These are phyloP conservation scores for Portevinia maculata DNA, from an alignment of 2,888 invertebrate species.

Conservation along the genomic window DNA sequence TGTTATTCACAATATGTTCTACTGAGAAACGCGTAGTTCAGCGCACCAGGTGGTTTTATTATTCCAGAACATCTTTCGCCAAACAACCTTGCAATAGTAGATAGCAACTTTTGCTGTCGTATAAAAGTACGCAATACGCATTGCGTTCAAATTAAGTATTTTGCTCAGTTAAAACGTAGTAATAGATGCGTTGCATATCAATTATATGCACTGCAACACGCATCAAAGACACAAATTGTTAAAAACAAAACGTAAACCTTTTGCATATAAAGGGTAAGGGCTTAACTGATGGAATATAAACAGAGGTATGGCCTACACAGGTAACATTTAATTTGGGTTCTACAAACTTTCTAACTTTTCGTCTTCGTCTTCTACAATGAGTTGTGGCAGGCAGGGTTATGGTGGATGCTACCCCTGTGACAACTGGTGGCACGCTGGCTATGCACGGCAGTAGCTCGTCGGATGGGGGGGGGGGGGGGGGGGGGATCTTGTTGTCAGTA, in stretches of 20 bases:
- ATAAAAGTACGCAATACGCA: slow-evolving; percentile 42
- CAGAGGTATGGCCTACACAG: not conserved
- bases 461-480: too few species aligned
- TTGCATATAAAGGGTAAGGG: not conserved
- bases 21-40: slow-evolving; percentile 7
- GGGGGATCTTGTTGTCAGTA: too few species aligned
- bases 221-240: not conserved
- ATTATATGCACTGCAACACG: slow-evolving; percentile 1
- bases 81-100: slow-evolving; percentile 54
- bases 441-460: too few species aligned
- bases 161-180: slow-evolving; percentile 20
- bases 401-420: too few species aligned
- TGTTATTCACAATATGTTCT: slow-evolving; percentile 1
- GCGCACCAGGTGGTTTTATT: slow-evolving; percentile 38
- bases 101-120: slow-evolving; percentile 42
- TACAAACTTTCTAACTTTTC: not conserved
- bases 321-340: not conserved
- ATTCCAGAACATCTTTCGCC: slow-evolving; percentile 55
- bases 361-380: too few species aligned
- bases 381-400: too few species aligned
- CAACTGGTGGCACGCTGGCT: too few species aligned
- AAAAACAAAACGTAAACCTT: slow-evolving; percentile 4
- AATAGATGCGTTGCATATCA: slow-evolving; percentile 51
- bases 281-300: not conserved
- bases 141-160: slow-evolving; percentile 52